phyloP scores from a whole-genome alignment of 2,797 vertebrate genomes.

The Kryptopterus vitreolus region DNA sequence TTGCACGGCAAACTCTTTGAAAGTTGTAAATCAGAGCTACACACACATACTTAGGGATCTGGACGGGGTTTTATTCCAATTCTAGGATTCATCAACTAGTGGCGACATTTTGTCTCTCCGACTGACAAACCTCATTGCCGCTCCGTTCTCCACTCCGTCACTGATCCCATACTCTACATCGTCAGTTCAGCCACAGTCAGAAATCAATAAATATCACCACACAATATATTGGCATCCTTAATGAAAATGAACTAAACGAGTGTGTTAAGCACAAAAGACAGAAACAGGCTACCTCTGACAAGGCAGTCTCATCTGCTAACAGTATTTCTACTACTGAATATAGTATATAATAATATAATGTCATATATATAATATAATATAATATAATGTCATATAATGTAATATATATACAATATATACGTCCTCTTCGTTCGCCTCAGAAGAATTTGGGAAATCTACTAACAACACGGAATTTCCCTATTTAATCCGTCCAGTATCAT shows the following conservation, averaged over 20 bases:
- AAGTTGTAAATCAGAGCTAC: constrained; percentile 2
- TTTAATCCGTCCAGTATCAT: background rate
- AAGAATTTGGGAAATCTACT: background rate
- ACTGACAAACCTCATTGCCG: constrained; percentile 1
- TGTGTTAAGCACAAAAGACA: background rate
- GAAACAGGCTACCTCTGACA: background rate
- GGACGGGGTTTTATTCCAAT: background rate
- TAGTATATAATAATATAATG: too few relatives aligned
- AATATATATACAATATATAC: too few relatives aligned
- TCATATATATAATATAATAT: too few relatives aligned
- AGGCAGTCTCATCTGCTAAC: background rate
- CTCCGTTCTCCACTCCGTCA: background rate
- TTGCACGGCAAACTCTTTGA: constrained; percentile 1
- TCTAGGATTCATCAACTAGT: background rate
- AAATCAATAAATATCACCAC: too few relatives aligned
- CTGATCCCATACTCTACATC: background rate
- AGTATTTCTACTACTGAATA: background rate
- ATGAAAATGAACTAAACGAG: constrained; percentile 1
- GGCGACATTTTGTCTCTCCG: background rate
- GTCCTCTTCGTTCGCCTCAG: too few relatives aligned
- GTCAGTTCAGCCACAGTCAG: too few relatives aligned
- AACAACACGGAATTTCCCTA: background rate
- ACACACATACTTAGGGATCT: constrained; percentile 25
- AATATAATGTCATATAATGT: too few relatives aligned
- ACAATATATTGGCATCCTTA: background rate